Evolutionary conservation across 23 tunicate genomes (phyloP).

Genomic region (Botrylloides violaceus): DNA sequence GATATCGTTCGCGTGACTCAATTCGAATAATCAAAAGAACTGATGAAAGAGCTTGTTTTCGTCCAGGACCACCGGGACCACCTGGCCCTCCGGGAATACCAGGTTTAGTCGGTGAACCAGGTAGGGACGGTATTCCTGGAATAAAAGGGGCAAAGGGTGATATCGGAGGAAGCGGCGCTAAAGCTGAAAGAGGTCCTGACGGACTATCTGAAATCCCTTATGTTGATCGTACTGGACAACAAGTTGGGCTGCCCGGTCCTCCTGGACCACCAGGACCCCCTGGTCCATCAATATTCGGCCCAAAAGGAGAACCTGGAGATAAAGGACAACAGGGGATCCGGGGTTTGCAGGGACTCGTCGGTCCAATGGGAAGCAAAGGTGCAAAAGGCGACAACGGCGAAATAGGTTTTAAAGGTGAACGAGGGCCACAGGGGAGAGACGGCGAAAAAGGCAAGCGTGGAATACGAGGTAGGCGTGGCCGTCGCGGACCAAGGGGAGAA

Average conservation of each 20-base stretch:
- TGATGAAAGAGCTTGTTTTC: background rate
- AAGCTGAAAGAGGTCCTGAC: background rate
- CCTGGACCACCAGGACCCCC: background rate
- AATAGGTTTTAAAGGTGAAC: background rate
- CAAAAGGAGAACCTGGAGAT: background rate
- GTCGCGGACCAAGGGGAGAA: background rate
- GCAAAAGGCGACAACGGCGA: background rate
- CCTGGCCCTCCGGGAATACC: background rate
- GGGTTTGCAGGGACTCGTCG: background rate
- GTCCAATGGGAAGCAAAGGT: background rate
- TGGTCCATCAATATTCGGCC: background rate
- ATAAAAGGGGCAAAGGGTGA: background rate
- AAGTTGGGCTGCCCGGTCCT: background rate
- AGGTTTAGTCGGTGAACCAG: background rate
- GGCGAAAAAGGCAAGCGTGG: background rate
- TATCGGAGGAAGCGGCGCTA: background rate
- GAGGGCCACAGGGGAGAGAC: background rate
- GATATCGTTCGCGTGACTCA: background rate
- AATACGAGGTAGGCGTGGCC: background rate
- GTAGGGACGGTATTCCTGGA: background rate
- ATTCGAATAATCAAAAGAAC: background rate
- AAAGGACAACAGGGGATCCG: background rate
- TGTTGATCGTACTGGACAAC: background rate
- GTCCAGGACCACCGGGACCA: background rate
- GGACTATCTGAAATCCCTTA: background rate